Conservation (phyloP, 2,888 invertebrate genomes). For the Noctuana brunneofusca region DNA sequence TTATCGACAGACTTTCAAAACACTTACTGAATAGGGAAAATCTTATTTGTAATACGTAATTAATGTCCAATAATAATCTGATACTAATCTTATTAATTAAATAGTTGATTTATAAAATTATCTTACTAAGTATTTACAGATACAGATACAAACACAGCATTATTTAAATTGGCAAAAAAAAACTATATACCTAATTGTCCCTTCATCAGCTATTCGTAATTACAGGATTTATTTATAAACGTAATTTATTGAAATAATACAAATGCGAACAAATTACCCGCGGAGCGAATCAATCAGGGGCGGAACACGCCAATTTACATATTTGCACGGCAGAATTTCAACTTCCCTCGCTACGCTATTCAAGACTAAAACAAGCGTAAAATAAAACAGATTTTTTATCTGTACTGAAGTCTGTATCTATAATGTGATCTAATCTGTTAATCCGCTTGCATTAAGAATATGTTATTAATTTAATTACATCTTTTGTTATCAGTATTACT, state of each 20-base stretch:
- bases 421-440: not conserved
- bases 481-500: too few relatives aligned
- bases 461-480: not conserved
- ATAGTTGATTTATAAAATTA: too few relatives aligned
- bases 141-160: too few relatives aligned
- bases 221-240: slow-evolving; percentile 3
- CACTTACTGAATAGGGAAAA: too few relatives aligned
- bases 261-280: slow-evolving; percentile 21
- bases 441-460: not conserved
- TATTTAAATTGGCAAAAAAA: too few relatives aligned
- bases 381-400: slow-evolving; percentile 18
- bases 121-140: too few relatives aligned
- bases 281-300: slow-evolving; percentile 37
- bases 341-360: slow-evolving; percentile 36
- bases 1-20: too few relatives aligned
- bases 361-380: slow-evolving; percentile 16
- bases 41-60: too few relatives aligned
- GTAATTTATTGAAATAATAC: slow-evolving; percentile 21
- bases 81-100: too few relatives aligned
- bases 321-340: slow-evolving; percentile 42
- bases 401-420: not conserved
- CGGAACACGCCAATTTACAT: slow-evolving; percentile 43
- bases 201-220: too few relatives aligned
- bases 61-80: too few relatives aligned
- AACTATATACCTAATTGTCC: too few relatives aligned